phyloP scores from a whole-genome alignment of 1,140 invertebrate species.

The Apis mellifera region DNA sequence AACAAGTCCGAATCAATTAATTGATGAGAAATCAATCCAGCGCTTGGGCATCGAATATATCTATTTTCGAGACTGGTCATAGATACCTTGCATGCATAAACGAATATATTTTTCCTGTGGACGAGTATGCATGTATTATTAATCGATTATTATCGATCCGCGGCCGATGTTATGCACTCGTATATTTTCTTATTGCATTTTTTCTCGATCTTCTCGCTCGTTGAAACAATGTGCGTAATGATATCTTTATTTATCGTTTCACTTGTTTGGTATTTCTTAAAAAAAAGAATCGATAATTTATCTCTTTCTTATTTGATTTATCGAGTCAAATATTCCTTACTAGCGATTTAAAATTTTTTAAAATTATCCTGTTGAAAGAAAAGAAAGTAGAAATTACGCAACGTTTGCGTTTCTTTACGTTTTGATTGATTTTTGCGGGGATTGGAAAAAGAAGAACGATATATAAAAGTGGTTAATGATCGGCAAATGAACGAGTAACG shows the following conservation, averaged over 20 bases:
- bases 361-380: too few species aligned
- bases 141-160: slow-evolving; percentile 35
- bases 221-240: neutral
- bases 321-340: neutral
- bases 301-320: neutral
- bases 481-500: slow-evolving; percentile 21
- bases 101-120: slow-evolving; percentile 15
- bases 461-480: slow-evolving; percentile 3
- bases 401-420: neutral
- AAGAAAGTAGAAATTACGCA: neutral
- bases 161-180: neutral
- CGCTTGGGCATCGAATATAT: neutral
- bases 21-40: neutral
- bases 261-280: accelerated
- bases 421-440: neutral
- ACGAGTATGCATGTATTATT: slow-evolving; percentile 29
- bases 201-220: neutral
- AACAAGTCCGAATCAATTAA: neutral
- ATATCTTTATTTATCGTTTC: neutral
- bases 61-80: slow-evolving; percentile 22
- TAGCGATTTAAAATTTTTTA: too few species aligned
- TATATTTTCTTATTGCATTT: neutral
- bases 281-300: neutral
- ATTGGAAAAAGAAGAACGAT: neutral
- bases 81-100: neutral